These are phyloP conservation scores for Aplocera efformata DNA, from an alignment of 2,888 invertebrate genomes.

Conservation along the genomic window DNA sequence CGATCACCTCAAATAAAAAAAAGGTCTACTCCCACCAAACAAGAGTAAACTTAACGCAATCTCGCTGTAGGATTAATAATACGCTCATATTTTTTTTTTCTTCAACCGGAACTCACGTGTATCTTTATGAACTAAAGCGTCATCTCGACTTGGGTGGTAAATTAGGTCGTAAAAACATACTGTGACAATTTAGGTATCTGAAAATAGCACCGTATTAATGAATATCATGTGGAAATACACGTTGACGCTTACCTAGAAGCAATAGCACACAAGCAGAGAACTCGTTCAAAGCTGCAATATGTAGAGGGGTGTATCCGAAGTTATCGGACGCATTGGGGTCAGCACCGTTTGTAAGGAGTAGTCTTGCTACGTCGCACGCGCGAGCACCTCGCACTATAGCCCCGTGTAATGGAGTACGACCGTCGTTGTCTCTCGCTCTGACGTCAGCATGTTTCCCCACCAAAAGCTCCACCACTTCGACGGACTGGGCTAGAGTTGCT, in stretches of 20 bases:
- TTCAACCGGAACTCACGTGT: no score
- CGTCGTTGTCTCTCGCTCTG: slow-evolving; percentile 85
- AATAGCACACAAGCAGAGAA: slow-evolving; percentile 87
- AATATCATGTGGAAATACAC: slow-evolving; percentile 6
- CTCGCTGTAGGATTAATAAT: no score
- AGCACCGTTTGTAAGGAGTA: slow-evolving; percentile 84
- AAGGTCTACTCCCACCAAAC: background rate
- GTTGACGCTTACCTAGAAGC: slow-evolving; percentile 74
- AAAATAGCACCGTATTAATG: no score
- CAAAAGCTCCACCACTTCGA: slow-evolving; percentile 87
- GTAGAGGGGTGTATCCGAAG: slow-evolving; percentile 91
- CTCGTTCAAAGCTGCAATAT: slow-evolving; percentile 91
- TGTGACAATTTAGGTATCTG: no score
- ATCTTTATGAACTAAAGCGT: no score
- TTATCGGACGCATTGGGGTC: slow-evolving; percentile 88
- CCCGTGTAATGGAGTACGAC: slow-evolving; percentile 89
- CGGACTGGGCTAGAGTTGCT: slow-evolving; percentile 89
- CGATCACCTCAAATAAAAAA: slow-evolving; percentile 8
- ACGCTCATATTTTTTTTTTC: no score
- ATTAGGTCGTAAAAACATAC: background rate
- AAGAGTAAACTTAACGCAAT: no score
- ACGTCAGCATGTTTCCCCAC: slow-evolving; percentile 83
- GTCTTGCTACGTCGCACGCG: slow-evolving; percentile 84
- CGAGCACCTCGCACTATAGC: slow-evolving; percentile 89
- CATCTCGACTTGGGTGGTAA: no score